These are phyloP conservation scores for Pachliopta kotzebuea DNA, from an alignment of 2,888 invertebrate species.

Conservation along the genomic window DNA sequence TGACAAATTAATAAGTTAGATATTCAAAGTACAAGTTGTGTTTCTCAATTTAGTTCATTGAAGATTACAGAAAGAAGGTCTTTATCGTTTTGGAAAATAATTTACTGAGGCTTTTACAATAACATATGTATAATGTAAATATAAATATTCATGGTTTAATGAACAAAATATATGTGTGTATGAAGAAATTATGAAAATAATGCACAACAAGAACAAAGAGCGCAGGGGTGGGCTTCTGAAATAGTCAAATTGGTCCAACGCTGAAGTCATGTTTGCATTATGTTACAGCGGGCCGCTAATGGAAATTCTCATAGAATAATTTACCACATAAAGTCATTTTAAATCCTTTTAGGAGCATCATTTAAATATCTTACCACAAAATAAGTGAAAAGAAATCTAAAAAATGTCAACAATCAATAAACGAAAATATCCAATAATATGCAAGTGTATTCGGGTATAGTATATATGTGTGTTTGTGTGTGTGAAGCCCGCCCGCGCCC, in stretches of 20 bases:
- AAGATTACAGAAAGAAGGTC: no score
- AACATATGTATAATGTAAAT: no score
- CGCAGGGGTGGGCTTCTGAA: constrained; percentile 32
- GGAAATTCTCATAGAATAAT: constrained; percentile 13
- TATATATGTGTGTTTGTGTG: constrained; percentile 39
- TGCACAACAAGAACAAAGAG: constrained; percentile 14
- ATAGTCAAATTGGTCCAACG: constrained; percentile 14
- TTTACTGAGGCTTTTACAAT: no score
- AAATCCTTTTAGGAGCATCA: background rate
- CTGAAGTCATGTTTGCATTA: constrained; percentile 21
- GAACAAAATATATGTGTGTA: background rate
- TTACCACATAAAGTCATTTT: constrained; percentile 8
- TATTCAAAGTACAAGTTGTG: no score
- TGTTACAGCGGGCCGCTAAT: constrained; percentile 16
- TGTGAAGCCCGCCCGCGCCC: constrained; percentile 67
- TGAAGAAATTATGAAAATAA: constrained; percentile 6
- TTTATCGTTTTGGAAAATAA: no score
- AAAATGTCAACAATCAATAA: constrained; percentile 22
- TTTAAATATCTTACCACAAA: constrained; percentile 15
- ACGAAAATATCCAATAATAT: constrained; percentile 32
- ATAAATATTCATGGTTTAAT: no score
- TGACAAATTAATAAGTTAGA: background rate
- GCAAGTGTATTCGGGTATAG: constrained; percentile 38
- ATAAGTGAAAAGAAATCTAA: constrained; percentile 14
- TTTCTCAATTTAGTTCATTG: no score